Conservation (phyloP, 2,888 invertebrate genomes). For the Trichopoda pennipes region DNA sequence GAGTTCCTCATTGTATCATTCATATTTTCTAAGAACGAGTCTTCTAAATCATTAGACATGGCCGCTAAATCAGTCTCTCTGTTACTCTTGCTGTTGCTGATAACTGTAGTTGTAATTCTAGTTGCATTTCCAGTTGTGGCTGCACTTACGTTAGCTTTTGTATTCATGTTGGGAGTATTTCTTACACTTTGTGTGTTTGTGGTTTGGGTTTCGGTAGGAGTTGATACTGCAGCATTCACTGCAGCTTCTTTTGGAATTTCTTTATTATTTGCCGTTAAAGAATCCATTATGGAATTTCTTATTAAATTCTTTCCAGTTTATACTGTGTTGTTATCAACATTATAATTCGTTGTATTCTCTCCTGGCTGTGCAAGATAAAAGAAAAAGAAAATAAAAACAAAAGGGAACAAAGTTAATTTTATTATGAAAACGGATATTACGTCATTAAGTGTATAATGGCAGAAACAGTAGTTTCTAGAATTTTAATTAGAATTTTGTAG, state of each 20-base stretch:
- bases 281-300: constrained; percentile 54
- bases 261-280: constrained; percentile 31
- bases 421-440: constrained; percentile 50
- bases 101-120: constrained; percentile 57
- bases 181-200: constrained; percentile 5
- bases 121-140: constrained; percentile 18
- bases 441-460: constrained; percentile 28
- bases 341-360: not conserved
- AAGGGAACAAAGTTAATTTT: constrained; percentile 21
- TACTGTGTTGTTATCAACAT: constrained; percentile 13
- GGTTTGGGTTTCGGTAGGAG: constrained; percentile 21
- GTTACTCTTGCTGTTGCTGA: constrained; percentile 68
- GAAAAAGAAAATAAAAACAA: constrained; percentile 11
- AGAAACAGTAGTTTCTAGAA: constrained; percentile 33
- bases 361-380: constrained; percentile 34
- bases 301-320: constrained; percentile 30
- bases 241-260: constrained; percentile 42
- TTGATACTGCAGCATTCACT: constrained; percentile 10
- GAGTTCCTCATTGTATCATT: constrained; percentile 33
- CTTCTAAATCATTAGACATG: constrained; percentile 71
- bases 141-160: constrained; percentile 16
- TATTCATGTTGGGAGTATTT: constrained; percentile 14
- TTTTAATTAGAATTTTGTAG: constrained; percentile 57
- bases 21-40: constrained; percentile 59
- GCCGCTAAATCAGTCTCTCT: constrained; percentile 78